Evolutionary conservation across 92 coral and sea anemone genomes (phyloP).

Genomic region (Anthopleura xanthogrammica): DNA sequence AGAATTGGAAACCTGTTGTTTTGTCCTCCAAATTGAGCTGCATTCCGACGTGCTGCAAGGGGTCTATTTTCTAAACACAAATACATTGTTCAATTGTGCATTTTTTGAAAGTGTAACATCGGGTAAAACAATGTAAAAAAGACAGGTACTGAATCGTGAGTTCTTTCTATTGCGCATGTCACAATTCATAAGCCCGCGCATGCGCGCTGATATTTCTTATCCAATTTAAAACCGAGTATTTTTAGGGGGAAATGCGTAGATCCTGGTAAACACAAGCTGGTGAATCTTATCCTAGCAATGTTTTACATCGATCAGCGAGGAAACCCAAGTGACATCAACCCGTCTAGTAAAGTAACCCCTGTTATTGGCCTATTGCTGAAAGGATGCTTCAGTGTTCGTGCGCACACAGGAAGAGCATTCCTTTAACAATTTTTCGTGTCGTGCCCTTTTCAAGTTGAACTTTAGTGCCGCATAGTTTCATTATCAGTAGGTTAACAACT

Average conservation of each 20-base stretch:
- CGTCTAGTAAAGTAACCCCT: neutral
- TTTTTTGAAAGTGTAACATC: no score
- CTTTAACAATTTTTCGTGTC: neutral
- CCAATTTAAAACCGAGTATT: no score
- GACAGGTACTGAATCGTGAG: no score
- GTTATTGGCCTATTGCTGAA: neutral
- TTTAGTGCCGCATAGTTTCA: neutral
- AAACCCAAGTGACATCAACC: neutral
- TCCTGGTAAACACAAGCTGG: neutral
- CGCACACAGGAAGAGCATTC: neutral
- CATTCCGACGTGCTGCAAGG: no score
- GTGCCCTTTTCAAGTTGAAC: neutral
- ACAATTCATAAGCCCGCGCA: neutral
- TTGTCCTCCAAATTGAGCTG: no score
- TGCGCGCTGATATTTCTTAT: neutral
- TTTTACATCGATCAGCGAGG: neutral
- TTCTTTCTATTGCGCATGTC: neutral
- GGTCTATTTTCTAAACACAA: no score
- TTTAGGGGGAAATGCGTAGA: no score
- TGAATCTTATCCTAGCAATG: neutral
- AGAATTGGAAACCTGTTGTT: no score
- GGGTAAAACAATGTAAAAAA: no score
- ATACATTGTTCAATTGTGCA: no score
- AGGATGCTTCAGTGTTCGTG: neutral
- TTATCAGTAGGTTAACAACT: neutral